These are phyloP conservation scores for Naja naja DNA, from an alignment of 2,113 vertebrate species.

Conservation along the genomic window DNA sequence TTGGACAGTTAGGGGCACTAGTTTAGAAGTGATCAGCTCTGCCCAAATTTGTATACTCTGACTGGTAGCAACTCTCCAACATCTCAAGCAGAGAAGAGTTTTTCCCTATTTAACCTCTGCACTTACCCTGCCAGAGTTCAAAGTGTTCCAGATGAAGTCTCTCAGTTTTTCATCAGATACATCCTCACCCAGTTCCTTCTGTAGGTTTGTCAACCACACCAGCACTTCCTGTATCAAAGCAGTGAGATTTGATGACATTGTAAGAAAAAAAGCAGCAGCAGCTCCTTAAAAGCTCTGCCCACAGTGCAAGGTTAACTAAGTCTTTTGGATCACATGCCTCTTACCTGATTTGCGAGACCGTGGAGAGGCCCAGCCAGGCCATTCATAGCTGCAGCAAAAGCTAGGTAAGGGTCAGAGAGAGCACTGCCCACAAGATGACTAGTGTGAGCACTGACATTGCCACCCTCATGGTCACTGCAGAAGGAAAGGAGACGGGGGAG, in stretches of 20 bases:
- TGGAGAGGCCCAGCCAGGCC: slow-evolving; percentile 93
- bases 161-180: slow-evolving; percentile 90
- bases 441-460: slow-evolving; percentile 95
- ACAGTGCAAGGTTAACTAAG: rapidly evolving
- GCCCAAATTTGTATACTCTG: background rate
- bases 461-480: slow-evolving; percentile 91
- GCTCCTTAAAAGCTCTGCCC: too few relatives aligned
- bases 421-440: slow-evolving; percentile 93
- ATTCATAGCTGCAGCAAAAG: slow-evolving; percentile 94
- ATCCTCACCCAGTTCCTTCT: slow-evolving; percentile 91
- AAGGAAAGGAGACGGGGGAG: background rate
- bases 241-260: background rate
- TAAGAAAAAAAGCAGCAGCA: rapidly evolving
- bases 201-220: slow-evolving; percentile 89
- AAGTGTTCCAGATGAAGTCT: slow-evolving; percentile 98
- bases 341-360: slow-evolving; percentile 94
- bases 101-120: too few relatives aligned
- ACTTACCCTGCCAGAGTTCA: slow-evolving; percentile 93
- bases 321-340: background rate
- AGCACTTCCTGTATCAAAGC: slow-evolving; percentile 83
- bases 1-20: background rate
- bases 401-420: slow-evolving; percentile 90
- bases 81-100: background rate
- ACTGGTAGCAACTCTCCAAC: background rate
- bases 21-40: background rate